A percentile compares a stretch with the other conserved stretches of the same genome.
Evolutionary conservation across 2,888 invertebrate genomes (phyloP).

Genomic region (Melanchra persicariae): DNA sequence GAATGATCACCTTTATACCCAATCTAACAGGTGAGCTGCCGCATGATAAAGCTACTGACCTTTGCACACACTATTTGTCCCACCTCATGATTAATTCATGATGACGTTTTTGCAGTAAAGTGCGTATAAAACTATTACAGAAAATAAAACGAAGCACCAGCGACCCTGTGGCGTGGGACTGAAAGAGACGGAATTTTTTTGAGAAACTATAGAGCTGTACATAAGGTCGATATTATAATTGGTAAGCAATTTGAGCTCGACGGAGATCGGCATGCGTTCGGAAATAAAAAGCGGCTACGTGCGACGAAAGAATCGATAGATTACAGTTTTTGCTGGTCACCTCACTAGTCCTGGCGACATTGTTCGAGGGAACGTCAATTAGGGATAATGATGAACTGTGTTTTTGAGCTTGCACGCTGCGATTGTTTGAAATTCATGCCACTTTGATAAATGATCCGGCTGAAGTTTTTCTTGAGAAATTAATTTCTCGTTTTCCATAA

Average conservation of each 20-base stretch:
- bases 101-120: slow-evolving; percentile 82
- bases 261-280: slow-evolving; percentile 83
- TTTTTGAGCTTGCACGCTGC: slow-evolving; percentile 77
- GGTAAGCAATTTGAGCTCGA: slow-evolving; percentile 80
- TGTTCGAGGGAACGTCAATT: slow-evolving; percentile 87
- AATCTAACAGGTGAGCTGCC: slow-evolving; percentile 81
- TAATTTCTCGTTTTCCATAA: slow-evolving; percentile 64
- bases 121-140: slow-evolving; percentile 76
- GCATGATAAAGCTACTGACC: slow-evolving; percentile 87
- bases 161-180: slow-evolving; percentile 66
- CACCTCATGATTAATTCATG: slow-evolving; percentile 88
- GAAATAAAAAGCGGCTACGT: slow-evolving; percentile 84
- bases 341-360: slow-evolving; percentile 83
- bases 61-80: slow-evolving; percentile 88
- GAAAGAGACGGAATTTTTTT: slow-evolving; percentile 63
- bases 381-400: slow-evolving; percentile 86
- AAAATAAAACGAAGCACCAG: slow-evolving; percentile 67
- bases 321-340: slow-evolving; percentile 84
- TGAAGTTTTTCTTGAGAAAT: slow-evolving; percentile 63
- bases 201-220: slow-evolving; percentile 66
- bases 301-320: slow-evolving; percentile 87
- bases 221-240: slow-evolving; percentile 85
- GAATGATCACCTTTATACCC: slow-evolving; percentile 62
- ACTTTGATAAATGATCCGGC: slow-evolving; percentile 68
- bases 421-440: slow-evolving; percentile 76